These are phyloP conservation scores for Sialia sialis DNA, from an alignment of 2,113 vertebrate species.

Conservation along the genomic window DNA sequence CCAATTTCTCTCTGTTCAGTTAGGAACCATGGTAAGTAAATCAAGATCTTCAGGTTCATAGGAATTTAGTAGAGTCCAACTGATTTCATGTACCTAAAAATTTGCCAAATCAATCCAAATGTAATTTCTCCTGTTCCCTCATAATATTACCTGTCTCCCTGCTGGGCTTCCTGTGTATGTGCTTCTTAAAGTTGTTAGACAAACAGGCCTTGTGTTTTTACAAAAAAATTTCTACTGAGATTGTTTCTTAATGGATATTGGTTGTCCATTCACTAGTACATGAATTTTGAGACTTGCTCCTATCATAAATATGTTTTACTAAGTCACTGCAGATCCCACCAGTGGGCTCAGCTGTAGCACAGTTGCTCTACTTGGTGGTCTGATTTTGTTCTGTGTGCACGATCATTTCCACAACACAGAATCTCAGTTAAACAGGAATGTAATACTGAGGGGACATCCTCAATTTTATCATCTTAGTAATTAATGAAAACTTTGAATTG, in stretches of 20 bases:
- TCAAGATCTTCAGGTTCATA: neutral
- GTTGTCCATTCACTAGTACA: neutral
- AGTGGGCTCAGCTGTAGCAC: neutral
- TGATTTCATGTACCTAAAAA: neutral
- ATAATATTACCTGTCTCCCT: neutral
- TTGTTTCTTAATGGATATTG: neutral
- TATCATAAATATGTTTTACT: neutral
- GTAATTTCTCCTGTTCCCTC: neutral
- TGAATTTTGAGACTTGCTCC: neutral
- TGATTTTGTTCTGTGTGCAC: neutral
- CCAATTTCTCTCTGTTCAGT: neutral
- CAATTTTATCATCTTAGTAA: neutral
- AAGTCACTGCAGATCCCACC: neutral
- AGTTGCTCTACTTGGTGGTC: neutral
- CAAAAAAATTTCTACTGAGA: neutral
- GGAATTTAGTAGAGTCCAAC: neutral
- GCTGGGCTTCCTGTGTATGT: neutral
- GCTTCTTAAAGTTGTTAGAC: neutral
- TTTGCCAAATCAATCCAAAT: neutral
- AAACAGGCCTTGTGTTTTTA: neutral
- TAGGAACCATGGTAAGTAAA: neutral
- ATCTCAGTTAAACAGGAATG: neutral
- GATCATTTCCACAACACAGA: neutral
- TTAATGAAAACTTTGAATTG: neutral
- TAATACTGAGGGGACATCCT: neutral